Evolutionary conservation across 2,113 vertebrate species (phyloP).

Genomic region (Callaeas wilsoni): DNA sequence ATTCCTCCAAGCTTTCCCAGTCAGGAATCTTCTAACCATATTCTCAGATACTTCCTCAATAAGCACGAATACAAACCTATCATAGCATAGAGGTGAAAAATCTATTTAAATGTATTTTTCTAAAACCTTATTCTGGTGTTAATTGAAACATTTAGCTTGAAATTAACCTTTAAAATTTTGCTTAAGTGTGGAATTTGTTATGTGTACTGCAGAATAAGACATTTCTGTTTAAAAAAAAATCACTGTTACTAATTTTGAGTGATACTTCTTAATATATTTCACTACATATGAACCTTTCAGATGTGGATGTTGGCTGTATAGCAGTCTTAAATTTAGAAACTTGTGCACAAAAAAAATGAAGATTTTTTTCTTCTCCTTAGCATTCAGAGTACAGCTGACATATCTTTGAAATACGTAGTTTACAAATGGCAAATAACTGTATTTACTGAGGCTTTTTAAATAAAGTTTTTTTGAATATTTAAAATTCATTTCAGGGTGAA

Average conservation of each 20-base stretch:
- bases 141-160: background rate
- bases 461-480: background rate
- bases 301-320: background rate
- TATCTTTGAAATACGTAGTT: background rate
- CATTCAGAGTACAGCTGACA: background rate
- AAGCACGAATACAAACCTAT: background rate
- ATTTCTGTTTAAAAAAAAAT: background rate
- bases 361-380: background rate
- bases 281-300: background rate
- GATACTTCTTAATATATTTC: background rate
- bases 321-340: background rate
- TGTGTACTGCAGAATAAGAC: background rate
- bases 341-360: background rate
- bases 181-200: background rate
- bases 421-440: background rate
- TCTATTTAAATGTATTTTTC: background rate
- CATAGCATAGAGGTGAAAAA: background rate
- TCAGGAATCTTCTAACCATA: background rate
- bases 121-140: background rate
- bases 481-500: background rate
- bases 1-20: background rate
- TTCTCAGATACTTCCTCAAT: background rate
- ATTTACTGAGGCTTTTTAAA: background rate
- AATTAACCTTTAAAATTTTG: background rate
- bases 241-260: background rate